Evolutionary conservation across 2,113 vertebrate species (phyloP).

Genomic region (Callospermophilus lateralis): DNA sequence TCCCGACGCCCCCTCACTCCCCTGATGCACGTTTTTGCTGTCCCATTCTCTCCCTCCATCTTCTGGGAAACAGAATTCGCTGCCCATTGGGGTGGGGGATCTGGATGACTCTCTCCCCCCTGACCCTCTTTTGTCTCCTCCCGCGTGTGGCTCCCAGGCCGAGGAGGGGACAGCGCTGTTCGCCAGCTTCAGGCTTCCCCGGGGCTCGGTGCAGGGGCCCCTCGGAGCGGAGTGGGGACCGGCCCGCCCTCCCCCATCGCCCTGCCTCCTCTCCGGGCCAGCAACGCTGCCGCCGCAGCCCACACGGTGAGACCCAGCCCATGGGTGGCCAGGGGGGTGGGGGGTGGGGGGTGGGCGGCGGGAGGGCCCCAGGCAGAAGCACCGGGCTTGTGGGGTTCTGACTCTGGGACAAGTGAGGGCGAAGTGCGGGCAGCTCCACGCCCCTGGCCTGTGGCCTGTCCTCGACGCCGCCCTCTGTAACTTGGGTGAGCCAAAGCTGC

Average conservation of each 20-base stretch:
- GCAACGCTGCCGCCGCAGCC: constrained; percentile 84
- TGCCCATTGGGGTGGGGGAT: constrained; percentile 42
- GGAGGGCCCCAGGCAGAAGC: background rate
- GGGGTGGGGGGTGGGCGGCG: background rate
- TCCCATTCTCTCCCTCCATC: background rate
- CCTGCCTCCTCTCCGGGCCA: constrained; percentile 92
- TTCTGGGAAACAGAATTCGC: background rate
- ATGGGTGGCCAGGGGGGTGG: background rate
- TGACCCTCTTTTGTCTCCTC: constrained; percentile 81
- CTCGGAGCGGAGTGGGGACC: constrained; percentile 89
- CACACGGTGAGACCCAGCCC: constrained; percentile 80
- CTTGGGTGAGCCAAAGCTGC: constrained; percentile 53
- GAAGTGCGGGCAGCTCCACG: background rate
- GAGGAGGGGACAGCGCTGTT: constrained; percentile 89
- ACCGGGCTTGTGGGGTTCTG: background rate
- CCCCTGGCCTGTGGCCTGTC: constrained; percentile 29
- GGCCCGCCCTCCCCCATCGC: constrained; percentile 89
- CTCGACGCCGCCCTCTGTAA: constrained; percentile 41
- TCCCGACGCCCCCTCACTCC: background rate
- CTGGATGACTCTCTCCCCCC: constrained; percentile 56
- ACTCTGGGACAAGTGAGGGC: background rate
- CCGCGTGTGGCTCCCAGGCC: constrained; percentile 74
- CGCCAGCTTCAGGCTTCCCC: constrained; percentile 87
- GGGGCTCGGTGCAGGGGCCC: constrained; percentile 86
- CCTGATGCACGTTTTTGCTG: too few species aligned